Evolutionary conservation across 2,797 vertebrate genomes (phyloP).

Genomic region (Tokudaia muenninki): DNA sequence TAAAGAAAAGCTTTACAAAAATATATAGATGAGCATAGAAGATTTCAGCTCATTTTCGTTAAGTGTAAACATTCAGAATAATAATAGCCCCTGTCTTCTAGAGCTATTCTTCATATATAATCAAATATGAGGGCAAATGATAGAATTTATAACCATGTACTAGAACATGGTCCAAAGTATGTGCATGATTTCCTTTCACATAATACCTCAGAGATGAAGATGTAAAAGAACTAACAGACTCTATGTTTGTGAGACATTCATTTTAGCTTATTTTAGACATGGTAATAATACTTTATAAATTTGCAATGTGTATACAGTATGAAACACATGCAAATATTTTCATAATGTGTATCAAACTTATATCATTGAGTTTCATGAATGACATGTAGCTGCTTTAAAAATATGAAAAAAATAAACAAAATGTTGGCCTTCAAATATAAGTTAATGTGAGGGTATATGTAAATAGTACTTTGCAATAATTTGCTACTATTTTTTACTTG

Average conservation of each 20-base stretch:
- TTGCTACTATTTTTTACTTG: neutral
- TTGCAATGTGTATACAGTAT: neutral
- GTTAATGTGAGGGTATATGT: neutral
- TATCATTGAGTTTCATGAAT: constrained; percentile 70
- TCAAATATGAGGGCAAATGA: neutral
- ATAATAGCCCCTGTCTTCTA: neutral
- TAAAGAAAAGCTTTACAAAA: neutral
- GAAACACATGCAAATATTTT: neutral
- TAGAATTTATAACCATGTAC: neutral
- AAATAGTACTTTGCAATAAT: too few relatives aligned
- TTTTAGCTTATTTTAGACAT: neutral
- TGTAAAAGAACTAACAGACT: neutral
- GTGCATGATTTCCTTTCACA: neutral
- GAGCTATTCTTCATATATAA: neutral
- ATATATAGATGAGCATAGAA: neutral
- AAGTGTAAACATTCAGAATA: neutral
- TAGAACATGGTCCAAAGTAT: neutral
- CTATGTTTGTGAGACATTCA: neutral
- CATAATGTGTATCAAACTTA: constrained; percentile 48
- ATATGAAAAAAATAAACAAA: neutral
- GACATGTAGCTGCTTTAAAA: constrained; percentile 33
- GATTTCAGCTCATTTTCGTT: neutral
- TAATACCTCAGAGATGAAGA: neutral
- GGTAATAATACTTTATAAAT: neutral
- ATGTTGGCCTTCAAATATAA: neutral